Evolutionary conservation across 1,140 invertebrate species (phyloP).

Genomic region (Drosophila miranda): DNA sequence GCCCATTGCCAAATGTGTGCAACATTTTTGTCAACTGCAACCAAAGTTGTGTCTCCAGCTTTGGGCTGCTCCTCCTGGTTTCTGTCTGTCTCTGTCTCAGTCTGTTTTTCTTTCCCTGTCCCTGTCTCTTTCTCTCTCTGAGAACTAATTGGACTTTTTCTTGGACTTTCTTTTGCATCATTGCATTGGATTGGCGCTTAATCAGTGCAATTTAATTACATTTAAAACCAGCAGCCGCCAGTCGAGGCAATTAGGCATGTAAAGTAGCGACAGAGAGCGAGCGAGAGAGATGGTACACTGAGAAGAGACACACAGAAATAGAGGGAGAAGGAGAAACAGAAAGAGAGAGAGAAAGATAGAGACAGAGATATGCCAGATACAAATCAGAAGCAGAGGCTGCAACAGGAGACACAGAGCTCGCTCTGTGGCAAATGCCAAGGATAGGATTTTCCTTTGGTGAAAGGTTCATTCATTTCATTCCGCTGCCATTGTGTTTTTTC

Average conservation of each 20-base stretch:
- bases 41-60: slow-evolving; percentile 24
- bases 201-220: slow-evolving; percentile 79
- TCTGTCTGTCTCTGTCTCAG: not conserved
- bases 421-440: no score
- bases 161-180: slow-evolving; percentile 38
- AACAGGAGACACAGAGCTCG: slow-evolving; percentile 17
- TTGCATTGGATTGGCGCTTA: slow-evolving; percentile 40
- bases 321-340: not conserved
- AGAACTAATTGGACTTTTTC: slow-evolving; percentile 73
- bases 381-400: slow-evolving; percentile 41
- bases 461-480: slow-evolving; percentile 48
- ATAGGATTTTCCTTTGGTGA: slow-evolving; percentile 43
- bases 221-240: slow-evolving; percentile 25
- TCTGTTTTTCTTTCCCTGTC: not conserved
- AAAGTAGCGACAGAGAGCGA: slow-evolving; percentile 49
- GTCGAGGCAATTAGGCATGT: slow-evolving; percentile 72
- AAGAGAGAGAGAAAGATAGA: not conserved
- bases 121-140: slow-evolving; percentile 15
- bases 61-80: not conserved
- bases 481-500: slow-evolving; percentile 25
- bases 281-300: not conserved
- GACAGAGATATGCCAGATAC: slow-evolving; percentile 39
- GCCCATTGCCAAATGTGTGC: slow-evolving; percentile 53
- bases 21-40: slow-evolving; percentile 61
- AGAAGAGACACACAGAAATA: not conserved